Conservation (phyloP, 2,797 vertebrate genomes). For the Halcyon badia region DNA sequence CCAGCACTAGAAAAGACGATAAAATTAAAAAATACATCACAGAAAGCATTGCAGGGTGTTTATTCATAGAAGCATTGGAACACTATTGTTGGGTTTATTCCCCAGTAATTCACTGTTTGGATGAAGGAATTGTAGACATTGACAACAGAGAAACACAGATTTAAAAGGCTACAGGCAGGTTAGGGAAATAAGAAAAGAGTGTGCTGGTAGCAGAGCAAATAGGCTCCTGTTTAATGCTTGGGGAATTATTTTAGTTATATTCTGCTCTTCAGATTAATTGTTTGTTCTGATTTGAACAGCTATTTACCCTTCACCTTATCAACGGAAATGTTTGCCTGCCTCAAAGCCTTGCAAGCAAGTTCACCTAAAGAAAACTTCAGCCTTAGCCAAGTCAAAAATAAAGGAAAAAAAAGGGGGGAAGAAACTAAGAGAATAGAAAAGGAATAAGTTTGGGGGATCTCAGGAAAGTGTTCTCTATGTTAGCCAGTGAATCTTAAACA, state of each 20-base stretch:
- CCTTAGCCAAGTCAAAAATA: background rate
- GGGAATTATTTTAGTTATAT: background rate
- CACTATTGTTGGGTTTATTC: background rate
- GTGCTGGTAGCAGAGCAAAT: background rate
- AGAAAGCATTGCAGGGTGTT: background rate
- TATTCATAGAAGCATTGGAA: background rate
- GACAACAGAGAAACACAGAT: background rate
- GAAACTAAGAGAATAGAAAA: background rate
- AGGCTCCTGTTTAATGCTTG: background rate
- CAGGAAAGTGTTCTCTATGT: background rate
- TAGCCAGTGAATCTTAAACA: slow-evolving; percentile 61
- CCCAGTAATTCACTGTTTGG: background rate
- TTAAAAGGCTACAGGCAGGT: background rate
- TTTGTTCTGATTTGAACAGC: background rate
- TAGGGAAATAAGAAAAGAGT: background rate
- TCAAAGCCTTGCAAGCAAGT: background rate
- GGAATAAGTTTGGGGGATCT: slow-evolving; percentile 22
- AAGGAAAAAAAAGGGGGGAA: background rate
- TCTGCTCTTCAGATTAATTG: background rate
- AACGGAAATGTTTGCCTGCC: background rate
- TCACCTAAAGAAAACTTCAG: background rate
- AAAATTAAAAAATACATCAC: background rate
- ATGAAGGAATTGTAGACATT: background rate
- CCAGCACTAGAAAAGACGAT: background rate
- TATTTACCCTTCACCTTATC: background rate